phyloP scores from a whole-genome alignment of 1,140 invertebrate species.

The Laodelphax striatellus region DNA sequence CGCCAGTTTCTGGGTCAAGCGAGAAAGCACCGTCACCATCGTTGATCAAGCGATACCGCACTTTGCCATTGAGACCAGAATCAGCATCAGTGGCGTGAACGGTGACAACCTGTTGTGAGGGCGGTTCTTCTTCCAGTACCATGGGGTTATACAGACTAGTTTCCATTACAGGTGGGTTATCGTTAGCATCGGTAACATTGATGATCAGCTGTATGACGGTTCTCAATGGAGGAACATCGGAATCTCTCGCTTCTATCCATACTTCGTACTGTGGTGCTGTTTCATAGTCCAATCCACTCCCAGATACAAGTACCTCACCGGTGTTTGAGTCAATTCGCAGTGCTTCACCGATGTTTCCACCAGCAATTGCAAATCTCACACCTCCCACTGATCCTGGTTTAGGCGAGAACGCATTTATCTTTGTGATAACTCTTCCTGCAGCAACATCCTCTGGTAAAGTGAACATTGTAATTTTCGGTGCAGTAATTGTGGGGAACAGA shows the following conservation, averaged over 20 bases:
- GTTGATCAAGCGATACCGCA: slow-evolving; percentile 64
- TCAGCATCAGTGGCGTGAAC: slow-evolving; percentile 78
- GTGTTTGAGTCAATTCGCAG: slow-evolving; percentile 65
- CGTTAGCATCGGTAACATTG: slow-evolving; percentile 83
- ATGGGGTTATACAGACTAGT: slow-evolving; percentile 68
- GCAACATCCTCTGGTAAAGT: slow-evolving; percentile 65
- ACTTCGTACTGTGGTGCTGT: slow-evolving; percentile 70
- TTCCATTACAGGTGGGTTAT: slow-evolving; percentile 78
- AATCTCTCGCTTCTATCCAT: slow-evolving; percentile 85
- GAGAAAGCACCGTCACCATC: slow-evolving; percentile 67
- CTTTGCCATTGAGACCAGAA: slow-evolving; percentile 71
- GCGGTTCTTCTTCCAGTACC: slow-evolving; percentile 73
- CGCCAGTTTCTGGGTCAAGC: slow-evolving; percentile 66
- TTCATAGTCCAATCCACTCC: slow-evolving; percentile 79
- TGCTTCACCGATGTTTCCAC: slow-evolving; percentile 79
- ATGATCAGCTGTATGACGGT: slow-evolving; percentile 65
- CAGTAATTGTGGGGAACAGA: slow-evolving; percentile 60
- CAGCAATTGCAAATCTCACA: slow-evolving; percentile 73
- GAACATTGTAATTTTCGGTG: slow-evolving; percentile 54
- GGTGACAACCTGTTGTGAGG: slow-evolving; percentile 61
- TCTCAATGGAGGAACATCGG: slow-evolving; percentile 63
- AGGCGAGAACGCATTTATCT: slow-evolving; percentile 55
- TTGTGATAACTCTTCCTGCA: slow-evolving; percentile 58
- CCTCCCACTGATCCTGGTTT: slow-evolving; percentile 54
- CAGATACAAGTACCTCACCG: slow-evolving; percentile 65